Evolutionary conservation across 2,888 invertebrate genomes (phyloP), one percentile per base, ranked within the genome.

Genomic region (Dioctria rufipes): DNA sequence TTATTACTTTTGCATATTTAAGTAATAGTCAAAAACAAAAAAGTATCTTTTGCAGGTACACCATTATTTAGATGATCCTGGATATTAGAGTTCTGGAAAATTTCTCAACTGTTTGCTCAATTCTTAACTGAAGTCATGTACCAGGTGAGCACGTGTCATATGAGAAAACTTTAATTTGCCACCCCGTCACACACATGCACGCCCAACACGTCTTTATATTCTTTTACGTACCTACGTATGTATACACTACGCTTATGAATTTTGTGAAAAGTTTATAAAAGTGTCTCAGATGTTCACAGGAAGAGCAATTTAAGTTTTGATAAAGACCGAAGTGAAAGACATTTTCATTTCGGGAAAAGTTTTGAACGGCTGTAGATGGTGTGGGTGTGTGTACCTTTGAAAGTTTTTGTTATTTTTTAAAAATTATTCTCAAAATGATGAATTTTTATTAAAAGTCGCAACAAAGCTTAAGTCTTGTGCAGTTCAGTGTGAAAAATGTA

Each of bases 101-200:
- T 11, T 25, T 54, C 11, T 54, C 3, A 54, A 11, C 6, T 54
- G 11, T 54, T n/a, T 54, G 54, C 54, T 11, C 4, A 11, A 8
- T 54, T n/a, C 54, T 54, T 54, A 11, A 54, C 11, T 54, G n/a
- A 54, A 54, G 54, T n/a, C n/a, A 0, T 54, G 54, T n/a, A 46
- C 25, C 67, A 67, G 46, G 67, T 67, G 51, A 69, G 51, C 69
- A 54, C 51, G 51, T 69, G 51, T 51, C 69, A 51, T 69, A 69
- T 69, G 51, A 11, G 54, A 69, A 69, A 69, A 69, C 51, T 69
- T 69, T 69, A 69, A 69, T 49, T 69, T 69, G 51, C 37, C 37
- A 11, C 6, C 54, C 3, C 69, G n/a, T 4, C 69, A 49, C 51
- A 11, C 69, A 69, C 69, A 49, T 51, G 39, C 39, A 54, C 4